Base-by-base conservation (phyloP, 2,113 vertebrate species). In the Heterocephalus glaber region DNA sequence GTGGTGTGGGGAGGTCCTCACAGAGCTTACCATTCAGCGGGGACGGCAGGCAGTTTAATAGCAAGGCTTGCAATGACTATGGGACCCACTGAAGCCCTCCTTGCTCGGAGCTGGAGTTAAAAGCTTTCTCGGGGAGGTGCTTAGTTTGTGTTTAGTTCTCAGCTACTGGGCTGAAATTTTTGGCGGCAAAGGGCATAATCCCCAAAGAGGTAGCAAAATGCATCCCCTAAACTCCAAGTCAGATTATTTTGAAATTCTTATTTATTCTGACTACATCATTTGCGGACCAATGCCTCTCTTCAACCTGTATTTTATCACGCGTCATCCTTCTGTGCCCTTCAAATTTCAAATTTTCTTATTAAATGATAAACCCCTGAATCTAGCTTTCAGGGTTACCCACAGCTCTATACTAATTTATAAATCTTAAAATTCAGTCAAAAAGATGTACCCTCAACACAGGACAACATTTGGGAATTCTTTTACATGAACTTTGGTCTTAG, bases 341-440 rank as follows among this genome's bases (percentile, higher is more conserved):
- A 76, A 60, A 86, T 84, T 83, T 94, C 79, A 30, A 38, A 35
- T 95, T 92, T 90, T n/a, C n/a, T 92, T 61, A 38, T 47, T 86
- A 12, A 12, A 44, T 44, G 63, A 92, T 70, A 77, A 94, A 41
- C 20, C 79, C 54, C 54, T 82, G 33, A 68, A 76, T 82, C 89
- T 77, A 86, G 49, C 65, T 94, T 94, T 72, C 17, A 77, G 58
- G 12, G 20, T 84, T 89, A 22, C 84, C 52, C 10, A 58, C 60
- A 92, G 76, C 61, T 72, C 63, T 26, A 70, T 9, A 41, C 9
- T 77, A 81, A 87, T 49, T 72, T 63, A 91, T 54, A 86, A 82
- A 70, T 89, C 60, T 92, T 77, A 63, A 89, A 94, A 77, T 86
- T 70, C 65, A 97, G 28, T 58, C 13, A 70, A 85, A 85, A 63